Evolutionary conservation across 2,113 vertebrate genomes (phyloP), one percentile per base, ranked within the genome.

Genomic region (Spilogale gracilis): DNA sequence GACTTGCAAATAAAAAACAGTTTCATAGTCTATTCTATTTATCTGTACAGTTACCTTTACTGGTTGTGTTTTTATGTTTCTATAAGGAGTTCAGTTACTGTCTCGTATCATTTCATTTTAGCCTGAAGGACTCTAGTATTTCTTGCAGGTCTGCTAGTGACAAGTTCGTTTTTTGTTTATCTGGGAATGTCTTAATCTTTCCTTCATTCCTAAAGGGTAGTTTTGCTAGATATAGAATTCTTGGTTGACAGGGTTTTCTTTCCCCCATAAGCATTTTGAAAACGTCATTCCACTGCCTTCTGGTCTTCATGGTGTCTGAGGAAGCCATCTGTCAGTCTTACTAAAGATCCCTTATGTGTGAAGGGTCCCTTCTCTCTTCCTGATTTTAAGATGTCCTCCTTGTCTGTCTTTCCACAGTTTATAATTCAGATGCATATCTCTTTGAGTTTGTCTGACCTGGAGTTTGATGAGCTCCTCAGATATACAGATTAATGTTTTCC

Each of bases 281-380:
- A 50, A 38, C 38, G 48, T 11, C 52, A 7, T 58, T 56, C 45
- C 50, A 1, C 32, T 17, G 43, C 32, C 71, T 69, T 43, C 90
- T 21, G 25, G 14, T 18, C 52, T 56, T 1, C 4, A 0, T 27
- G 11, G 65, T 32, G 48, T 48, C 45, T 18, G 12, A 54, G 18
- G 18, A 48, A 25, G 27, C 11, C 6, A 1, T 6, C 45, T 45
- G 27, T 10, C 20, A 1, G 2, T 13, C 14, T n/a, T 14, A 0
- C 2, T 27, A 27, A 23, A n/a, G 16, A 6, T 11, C 12, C 18
- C 27, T 32, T 14, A 1, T 27, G 4, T 6, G 74, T 30, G 12
- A 21, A 7, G 11, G 61, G 17, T 3, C 58, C 11, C 58, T 88
- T 12, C 52, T n/a, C 1, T 54, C 25, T 45, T 38, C 54, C 71